Evolutionary conservation across 1,140 invertebrate genomes (phyloP).

Genomic region (Neodiprion virginianus): DNA sequence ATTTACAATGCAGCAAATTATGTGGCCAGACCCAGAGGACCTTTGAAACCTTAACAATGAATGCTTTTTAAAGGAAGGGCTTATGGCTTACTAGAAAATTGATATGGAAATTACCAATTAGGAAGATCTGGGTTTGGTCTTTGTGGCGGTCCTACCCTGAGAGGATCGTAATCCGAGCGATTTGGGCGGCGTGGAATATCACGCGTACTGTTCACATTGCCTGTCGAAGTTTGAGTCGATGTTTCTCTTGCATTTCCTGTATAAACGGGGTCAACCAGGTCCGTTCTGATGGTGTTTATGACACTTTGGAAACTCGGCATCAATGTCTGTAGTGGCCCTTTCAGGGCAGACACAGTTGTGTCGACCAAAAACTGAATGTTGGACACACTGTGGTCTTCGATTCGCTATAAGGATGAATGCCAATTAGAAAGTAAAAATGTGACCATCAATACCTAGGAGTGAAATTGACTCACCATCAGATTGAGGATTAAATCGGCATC

Average conservation of each 20-base stretch:
- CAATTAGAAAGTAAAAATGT: slow-evolving; percentile 17
- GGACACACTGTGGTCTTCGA: slow-evolving; percentile 54
- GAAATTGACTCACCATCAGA: slow-evolving; percentile 64
- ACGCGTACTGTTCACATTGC: not conserved
- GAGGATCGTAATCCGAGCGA: slow-evolving; percentile 32
- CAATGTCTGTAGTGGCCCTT: slow-evolving; percentile 53
- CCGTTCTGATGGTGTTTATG: slow-evolving; percentile 54
- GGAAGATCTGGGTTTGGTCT: not conserved
- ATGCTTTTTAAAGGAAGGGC: not conserved
- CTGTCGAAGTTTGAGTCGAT: slow-evolving; percentile 44
- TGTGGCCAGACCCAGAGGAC: slow-evolving; percentile 15
- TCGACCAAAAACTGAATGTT: slow-evolving; percentile 53
- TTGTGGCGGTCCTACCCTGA: slow-evolving; percentile 35
- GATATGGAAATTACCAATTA: slow-evolving; percentile 22
- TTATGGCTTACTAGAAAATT: not conserved
- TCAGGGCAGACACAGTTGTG: slow-evolving; percentile 50
- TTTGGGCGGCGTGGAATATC: slow-evolving; percentile 9
- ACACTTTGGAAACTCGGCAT: slow-evolving; percentile 58
- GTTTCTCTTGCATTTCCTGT: slow-evolving; percentile 28
- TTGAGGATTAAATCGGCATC: slow-evolving; percentile 71
- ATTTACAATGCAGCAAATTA: not conserved
- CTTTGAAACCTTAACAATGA: slow-evolving; percentile 15
- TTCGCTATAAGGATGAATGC: slow-evolving; percentile 46
- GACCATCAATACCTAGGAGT: not conserved
- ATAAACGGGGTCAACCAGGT: slow-evolving; percentile 58